Conservation (phyloP, 2,888 invertebrate species). For the Mechanitis mazaeus region DNA sequence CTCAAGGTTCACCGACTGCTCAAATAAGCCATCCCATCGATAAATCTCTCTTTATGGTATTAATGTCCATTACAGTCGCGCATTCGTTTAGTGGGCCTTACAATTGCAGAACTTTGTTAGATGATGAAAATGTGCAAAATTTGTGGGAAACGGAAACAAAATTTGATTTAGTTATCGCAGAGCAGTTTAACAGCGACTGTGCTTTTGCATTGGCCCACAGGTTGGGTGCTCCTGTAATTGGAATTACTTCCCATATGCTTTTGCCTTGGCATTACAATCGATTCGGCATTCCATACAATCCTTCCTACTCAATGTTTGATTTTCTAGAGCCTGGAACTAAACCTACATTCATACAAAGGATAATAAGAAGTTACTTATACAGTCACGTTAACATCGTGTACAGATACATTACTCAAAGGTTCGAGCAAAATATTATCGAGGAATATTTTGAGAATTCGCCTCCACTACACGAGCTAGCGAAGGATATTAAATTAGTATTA, state of each 20-base stretch:
- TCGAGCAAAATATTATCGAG: constrained; percentile 37
- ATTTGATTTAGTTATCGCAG: constrained; percentile 47
- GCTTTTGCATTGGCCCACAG: too few species aligned
- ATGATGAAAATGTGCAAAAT: too few species aligned
- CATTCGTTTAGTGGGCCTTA: too few species aligned
- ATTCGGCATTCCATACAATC: constrained; percentile 70
- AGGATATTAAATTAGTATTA: constrained; percentile 63
- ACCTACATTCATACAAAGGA: constrained; percentile 58
- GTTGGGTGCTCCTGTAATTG: too few species aligned
- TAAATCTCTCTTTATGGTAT: too few species aligned
- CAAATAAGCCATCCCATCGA: too few species aligned
- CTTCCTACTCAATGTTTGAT: constrained; percentile 69
- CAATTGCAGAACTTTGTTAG: too few species aligned
- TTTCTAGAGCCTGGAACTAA: constrained; percentile 59
- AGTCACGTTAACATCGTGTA: constrained; percentile 8
- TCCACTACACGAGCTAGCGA: constrained; percentile 61
- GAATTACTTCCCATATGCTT: too few species aligned
- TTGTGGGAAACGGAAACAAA: too few species aligned
- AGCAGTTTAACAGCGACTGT: constrained; percentile 74
- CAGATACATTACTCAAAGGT: constrained; percentile 25
- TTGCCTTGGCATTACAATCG: constrained; percentile 73
- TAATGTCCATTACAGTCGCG: too few species aligned
- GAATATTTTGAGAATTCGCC: constrained; percentile 57
- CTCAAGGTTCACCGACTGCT: too few species aligned
- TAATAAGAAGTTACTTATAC: constrained; percentile 48